phyloP scores from a whole-genome alignment of 1,140 invertebrate genomes.

The Drosophila kurseongensis region DNA sequence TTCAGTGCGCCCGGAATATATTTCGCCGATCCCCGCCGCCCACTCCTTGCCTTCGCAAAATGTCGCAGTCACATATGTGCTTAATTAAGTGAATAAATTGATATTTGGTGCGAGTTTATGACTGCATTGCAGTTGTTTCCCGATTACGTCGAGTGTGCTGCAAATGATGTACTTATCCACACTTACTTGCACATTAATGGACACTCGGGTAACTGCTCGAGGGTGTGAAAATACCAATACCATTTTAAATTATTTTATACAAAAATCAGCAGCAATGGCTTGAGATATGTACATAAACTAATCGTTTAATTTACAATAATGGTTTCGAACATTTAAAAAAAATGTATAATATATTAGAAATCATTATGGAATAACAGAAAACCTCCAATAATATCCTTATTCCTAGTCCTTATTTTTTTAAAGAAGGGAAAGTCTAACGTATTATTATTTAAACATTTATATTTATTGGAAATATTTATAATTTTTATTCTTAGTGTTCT shows the following conservation, averaged over 20 bases:
- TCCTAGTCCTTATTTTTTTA: too few species aligned
- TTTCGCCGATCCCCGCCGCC: not conserved
- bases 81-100: conserved; percentile 82
- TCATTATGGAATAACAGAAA: too few species aligned
- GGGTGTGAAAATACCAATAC: conserved; percentile 1
- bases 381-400: too few species aligned
- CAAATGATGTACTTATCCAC: conserved; percentile 49
- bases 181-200: conserved; percentile 22
- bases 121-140: conserved; percentile 71
- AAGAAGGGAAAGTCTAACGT: too few species aligned
- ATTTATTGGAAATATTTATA: too few species aligned
- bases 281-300: too few species aligned
- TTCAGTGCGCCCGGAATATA: not conserved
- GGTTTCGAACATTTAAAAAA: too few species aligned
- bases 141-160: conserved; percentile 59
- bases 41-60: conserved; percentile 43
- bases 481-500: not conserved
- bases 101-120: conserved; percentile 79
- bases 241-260: not conserved
- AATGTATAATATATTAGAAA: too few species aligned
- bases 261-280: not conserved
- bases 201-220: conserved; percentile 5
- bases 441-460: too few species aligned
- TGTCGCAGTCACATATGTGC: conserved; percentile 79
- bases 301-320: too few species aligned